Percentiles rank a stretch among this genome's conserved stretches.
Evolutionary conservation across 2,113 vertebrate species (phyloP).

Genomic region (Monopterus albus): DNA sequence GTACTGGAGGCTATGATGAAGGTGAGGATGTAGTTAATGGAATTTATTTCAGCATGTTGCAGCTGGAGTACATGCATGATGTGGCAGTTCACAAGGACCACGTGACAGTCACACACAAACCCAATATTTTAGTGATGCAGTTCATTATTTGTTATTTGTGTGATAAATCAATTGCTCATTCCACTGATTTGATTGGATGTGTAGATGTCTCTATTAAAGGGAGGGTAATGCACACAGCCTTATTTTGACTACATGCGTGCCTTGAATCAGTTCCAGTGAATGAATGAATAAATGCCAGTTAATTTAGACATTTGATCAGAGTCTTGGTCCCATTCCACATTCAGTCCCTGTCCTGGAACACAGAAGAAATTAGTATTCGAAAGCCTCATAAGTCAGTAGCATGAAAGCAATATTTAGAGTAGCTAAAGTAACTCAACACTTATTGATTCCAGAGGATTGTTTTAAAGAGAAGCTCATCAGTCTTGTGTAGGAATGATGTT

Average conservation of each 20-base stretch:
- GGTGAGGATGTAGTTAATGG: slow-evolving; percentile 57
- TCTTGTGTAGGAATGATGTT: too few species aligned
- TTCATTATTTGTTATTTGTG: neutral
- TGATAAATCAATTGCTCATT: slow-evolving; percentile 23
- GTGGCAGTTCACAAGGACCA: neutral
- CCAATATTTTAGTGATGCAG: neutral
- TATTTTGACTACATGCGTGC: slow-evolving; percentile 7
- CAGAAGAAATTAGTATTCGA: slow-evolving; percentile 46
- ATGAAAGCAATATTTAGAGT: slow-evolving; percentile 2
- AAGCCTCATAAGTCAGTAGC: slow-evolving; percentile 16
- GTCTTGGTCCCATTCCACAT: slow-evolving; percentile 15
- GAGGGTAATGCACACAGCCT: neutral
- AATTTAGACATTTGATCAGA: slow-evolving; percentile 39
- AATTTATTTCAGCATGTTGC: slow-evolving; percentile 41
- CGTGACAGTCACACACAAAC: slow-evolving; percentile 6
- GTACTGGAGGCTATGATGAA: slow-evolving; percentile 26
- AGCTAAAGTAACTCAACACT: neutral
- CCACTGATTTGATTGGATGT: slow-evolving; percentile 10
- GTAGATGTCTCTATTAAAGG: slow-evolving; percentile 35
- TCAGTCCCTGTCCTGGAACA: slow-evolving; percentile 3
- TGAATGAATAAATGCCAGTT: slow-evolving; percentile 58
- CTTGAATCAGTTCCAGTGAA: slow-evolving; percentile 57
- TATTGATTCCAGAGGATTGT: neutral
- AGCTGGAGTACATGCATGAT: slow-evolving; percentile 10
- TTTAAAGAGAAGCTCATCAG: too few species aligned